Percentiles rank a stretch among this genome's conserved stretches.
Conservation (phyloP, 2,888 invertebrate genomes). For the Dastarcus helophoroides region DNA sequence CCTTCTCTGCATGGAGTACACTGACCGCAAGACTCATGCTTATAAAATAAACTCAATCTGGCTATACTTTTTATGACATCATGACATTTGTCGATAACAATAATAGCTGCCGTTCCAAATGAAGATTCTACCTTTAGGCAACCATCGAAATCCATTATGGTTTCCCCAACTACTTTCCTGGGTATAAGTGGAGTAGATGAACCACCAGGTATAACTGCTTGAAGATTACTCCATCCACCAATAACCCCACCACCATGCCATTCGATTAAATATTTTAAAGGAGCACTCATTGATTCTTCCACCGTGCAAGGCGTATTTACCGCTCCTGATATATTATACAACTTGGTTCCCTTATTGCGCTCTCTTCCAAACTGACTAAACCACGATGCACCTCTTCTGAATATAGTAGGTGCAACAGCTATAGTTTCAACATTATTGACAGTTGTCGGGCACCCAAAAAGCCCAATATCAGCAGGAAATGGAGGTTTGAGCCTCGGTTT, state of each 20-base stretch:
- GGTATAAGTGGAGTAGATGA: conserved; percentile 92
- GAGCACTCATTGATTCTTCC: conserved; percentile 94
- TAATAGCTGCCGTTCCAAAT: conserved; percentile 88
- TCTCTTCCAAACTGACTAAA: conserved; percentile 87
- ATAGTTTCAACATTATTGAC: conserved; percentile 95
- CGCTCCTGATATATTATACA: conserved; percentile 91
- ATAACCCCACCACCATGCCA: conserved; percentile 83
- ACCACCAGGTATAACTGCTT: conserved; percentile 90
- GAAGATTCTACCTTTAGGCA: conserved; percentile 80
- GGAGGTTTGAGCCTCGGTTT: conserved; percentile 94
- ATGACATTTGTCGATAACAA: conserved; percentile 90
- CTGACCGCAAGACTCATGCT: conserved; percentile 94
- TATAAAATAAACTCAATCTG: conserved; percentile 85
- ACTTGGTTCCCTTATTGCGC: conserved; percentile 86
- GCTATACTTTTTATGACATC: conserved; percentile 89
- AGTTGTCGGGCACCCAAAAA: conserved; percentile 93
- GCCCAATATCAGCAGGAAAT: conserved; percentile 90
- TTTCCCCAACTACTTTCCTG: conserved; percentile 75
- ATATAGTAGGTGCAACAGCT: conserved; percentile 84
- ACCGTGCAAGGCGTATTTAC: conserved; percentile 92
- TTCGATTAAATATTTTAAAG: conserved; percentile 81
- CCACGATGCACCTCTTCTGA: conserved; percentile 84
- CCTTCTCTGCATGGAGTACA: conserved; percentile 96
- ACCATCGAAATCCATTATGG: conserved; percentile 91
- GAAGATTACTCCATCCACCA: conserved; percentile 93